These are phyloP conservation scores for Xiphophorus birchmanni DNA, from an alignment of 2,797 vertebrate genomes.

Conservation along the genomic window DNA sequence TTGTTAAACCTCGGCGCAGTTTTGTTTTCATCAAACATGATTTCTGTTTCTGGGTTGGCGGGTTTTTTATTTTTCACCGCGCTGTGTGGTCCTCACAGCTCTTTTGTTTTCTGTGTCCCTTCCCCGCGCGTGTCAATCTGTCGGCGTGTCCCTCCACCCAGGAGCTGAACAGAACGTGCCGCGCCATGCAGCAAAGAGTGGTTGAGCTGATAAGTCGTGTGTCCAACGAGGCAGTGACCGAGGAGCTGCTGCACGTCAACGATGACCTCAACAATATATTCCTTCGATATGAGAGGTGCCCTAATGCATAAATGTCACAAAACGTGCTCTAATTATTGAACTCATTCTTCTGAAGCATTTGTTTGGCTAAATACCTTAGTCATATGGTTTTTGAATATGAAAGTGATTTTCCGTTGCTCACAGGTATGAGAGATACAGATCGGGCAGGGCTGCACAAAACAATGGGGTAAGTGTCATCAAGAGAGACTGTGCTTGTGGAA, in stretches of 20 bases:
- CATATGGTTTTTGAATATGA: constrained; percentile 16
- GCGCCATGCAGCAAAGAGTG: constrained; percentile 94
- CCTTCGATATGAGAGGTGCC: constrained; percentile 91
- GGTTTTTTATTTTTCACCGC: not conserved
- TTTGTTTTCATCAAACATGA: not conserved
- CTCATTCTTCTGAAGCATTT: not conserved
- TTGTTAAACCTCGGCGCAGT: not conserved
- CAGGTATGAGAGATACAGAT: constrained; percentile 94
- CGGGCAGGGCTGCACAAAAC: constrained; percentile 87
- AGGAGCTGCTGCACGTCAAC: constrained; percentile 93
- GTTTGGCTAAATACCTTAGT: constrained; percentile 21
- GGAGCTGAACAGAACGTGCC: constrained; percentile 93
- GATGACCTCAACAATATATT: constrained; percentile 97
- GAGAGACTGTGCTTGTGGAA: not conserved
- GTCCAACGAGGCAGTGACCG: constrained; percentile 94
- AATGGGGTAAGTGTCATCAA: constrained; percentile 88
- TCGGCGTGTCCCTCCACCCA: constrained; percentile 48
- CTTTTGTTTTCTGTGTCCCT: constrained; percentile 3
- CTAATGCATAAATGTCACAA: not conserved
- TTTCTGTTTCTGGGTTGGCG: not conserved
- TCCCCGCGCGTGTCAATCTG: not conserved
- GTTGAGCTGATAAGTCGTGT: constrained; percentile 93
- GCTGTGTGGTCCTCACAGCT: not conserved
- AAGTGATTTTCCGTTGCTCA: constrained; percentile 29
- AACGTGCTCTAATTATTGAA: not conserved